Base-by-base conservation (phyloP, 2,797 vertebrate genomes). In the Gouania willdenowi region DNA sequence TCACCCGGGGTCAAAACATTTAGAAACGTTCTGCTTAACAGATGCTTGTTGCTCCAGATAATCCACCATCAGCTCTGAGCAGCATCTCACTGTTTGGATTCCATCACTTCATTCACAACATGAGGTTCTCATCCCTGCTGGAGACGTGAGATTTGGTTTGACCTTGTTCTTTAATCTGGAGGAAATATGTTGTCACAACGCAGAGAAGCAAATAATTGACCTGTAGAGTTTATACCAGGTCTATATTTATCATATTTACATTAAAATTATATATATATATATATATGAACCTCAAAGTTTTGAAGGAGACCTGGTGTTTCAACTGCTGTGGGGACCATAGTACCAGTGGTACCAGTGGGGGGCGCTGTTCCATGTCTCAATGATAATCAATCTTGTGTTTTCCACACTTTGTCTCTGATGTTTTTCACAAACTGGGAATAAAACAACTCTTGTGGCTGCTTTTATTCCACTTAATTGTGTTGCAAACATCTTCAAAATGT, bases 361-460 rank as follows among this genome's bases (percentile, higher is more conserved):
- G 84, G 82, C 66, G 84, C 80, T 81, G 48, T 81, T 79, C 47
- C 18, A 38, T 69, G 41, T 40, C 24, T 27, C 47, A 57, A 35
- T 13, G 26, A 45, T 32, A 9, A 11, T 4, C 48, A 16, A 43
- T n/a, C 21, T 37, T 5, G 2, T 44, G 8, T 16, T 51, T 44
- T 41, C 26, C 21, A 32, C 40, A 29, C 8, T 8, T 14, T 33
- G 59, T 19, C 20, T 6, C 31, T 32, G 31, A 27, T 15, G 3
- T 10, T 40, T n/a, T n/a, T 64, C 56, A 71, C 66, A 66, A 41
- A 41, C 47, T 43, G 36, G 41, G 45, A 60, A 67, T 11, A 26
- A 35, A 45, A 12, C 12, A 5, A 7, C 38, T 48, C 5, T 61
- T 52, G 53, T 41, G 24, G 36, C 36, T 43, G 25, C 19, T 39